Conservation (phyloP, 2,888 invertebrate genomes). For the Ectropis crepuscularia region DNA sequence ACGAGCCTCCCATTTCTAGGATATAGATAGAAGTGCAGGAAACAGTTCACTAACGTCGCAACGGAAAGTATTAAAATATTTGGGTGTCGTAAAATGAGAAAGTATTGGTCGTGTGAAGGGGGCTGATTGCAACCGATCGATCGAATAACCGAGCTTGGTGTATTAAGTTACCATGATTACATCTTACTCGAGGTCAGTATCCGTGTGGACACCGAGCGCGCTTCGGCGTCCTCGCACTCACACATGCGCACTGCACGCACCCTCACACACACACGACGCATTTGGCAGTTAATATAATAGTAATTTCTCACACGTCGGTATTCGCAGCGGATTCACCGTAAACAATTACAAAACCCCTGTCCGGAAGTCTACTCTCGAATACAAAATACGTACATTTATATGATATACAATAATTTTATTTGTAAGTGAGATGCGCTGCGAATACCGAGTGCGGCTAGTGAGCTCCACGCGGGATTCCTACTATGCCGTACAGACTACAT, state of each 20-base stretch:
- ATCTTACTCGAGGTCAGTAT: constrained; percentile 73
- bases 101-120: constrained; percentile 67
- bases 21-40: constrained; percentile 62
- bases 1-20: constrained; percentile 64
- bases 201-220: constrained; percentile 51
- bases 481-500: constrained; percentile 75
- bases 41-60: constrained; percentile 53
- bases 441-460: constrained; percentile 69
- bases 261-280: constrained; percentile 58
- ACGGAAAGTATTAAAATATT: constrained; percentile 49
- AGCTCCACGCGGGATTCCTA: constrained; percentile 70
- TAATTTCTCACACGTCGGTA: constrained; percentile 68
- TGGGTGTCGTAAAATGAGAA: constrained; percentile 57
- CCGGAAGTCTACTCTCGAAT: constrained; percentile 43
- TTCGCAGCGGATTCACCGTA: constrained; percentile 69
- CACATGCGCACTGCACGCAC: constrained; percentile 44
- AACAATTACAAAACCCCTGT: constrained; percentile 55
- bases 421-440: constrained; percentile 64
- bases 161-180: constrained; percentile 77
- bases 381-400: constrained; percentile 49
- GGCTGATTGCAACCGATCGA: constrained; percentile 68
- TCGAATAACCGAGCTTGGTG: constrained; percentile 75
- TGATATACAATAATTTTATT: constrained; percentile 48
- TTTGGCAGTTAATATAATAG: constrained; percentile 79
- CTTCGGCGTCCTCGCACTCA: constrained; percentile 25